Evolutionary conservation across 2,797 vertebrate species (phyloP), one percentile per base, ranked within the genome.

Genomic region (Nyctibius grandis): DNA sequence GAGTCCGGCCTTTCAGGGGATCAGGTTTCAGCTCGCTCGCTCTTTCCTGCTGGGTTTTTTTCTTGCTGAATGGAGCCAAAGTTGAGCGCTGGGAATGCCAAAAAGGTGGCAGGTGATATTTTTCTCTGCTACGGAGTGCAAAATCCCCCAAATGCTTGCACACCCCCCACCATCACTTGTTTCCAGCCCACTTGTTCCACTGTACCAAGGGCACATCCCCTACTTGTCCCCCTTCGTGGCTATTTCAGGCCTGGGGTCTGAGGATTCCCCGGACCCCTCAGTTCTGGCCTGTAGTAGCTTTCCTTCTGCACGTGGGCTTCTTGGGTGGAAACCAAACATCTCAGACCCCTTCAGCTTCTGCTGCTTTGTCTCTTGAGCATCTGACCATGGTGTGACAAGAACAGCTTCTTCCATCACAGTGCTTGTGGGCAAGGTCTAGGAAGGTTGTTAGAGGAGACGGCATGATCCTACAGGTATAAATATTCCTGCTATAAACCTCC

Each of bases 21-120:
- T 97, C 93, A 40, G 95, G 85, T 97, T 98, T 98, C 97, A 96
- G 88, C 89, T 79, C 15, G 12, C 89, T 92, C 7, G 5, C 93
- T 94, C 92, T 91, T 89, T 95, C 96, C 91, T 95, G 84, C 68
- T 87, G 57, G 38, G 51, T 88, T 83, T 93, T n/a, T 95, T 91
- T 68, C 85, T 90, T 95, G 64, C 87, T 87, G 68, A 54, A 76
- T 86, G 75, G 63, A 96, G 69, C 86, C 93, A 44, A 82, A 84
- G 78, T 86, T 78, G 78, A 95, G 69, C 0, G 0, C 51, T 76
- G 72, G 67, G 91, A 85, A 89, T 79, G 92, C 72, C 64, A 34
- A 81, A 83, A 89, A 92, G 81, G 73, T 91, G 92, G 78, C 88
- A 95, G 96, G 84, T 95, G 94, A 91, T 92, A 54, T 75, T 94